Percentiles rank a stretch among this genome's conserved stretches.
Conservation (phyloP, 2,888 invertebrate species). For the Ectropis crepuscularia region DNA sequence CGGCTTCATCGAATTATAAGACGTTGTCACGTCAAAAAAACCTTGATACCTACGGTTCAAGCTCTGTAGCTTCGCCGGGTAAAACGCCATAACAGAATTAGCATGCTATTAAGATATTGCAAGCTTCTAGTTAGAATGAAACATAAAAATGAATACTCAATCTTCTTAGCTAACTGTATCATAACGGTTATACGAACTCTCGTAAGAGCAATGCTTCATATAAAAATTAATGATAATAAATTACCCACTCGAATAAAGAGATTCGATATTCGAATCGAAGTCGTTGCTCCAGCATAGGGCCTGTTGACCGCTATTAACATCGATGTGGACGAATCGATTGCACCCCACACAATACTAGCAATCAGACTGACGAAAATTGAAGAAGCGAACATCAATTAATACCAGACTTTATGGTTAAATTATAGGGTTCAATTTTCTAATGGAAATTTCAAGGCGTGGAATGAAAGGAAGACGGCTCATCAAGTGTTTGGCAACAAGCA, state of each 20-base stretch:
- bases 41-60: no score
- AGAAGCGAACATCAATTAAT: conserved; percentile 9
- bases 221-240: conserved; percentile 37
- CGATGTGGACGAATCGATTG: conserved; percentile 42
- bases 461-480: conserved; percentile 25
- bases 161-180: conserved; percentile 21
- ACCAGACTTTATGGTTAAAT: neutral
- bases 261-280: conserved; percentile 36
- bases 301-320: conserved; percentile 44
- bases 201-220: conserved; percentile 25
- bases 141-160: conserved; percentile 25
- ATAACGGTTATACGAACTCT: conserved; percentile 30
- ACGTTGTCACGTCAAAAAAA: no score
- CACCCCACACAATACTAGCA: conserved; percentile 59
- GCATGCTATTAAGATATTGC: conserved; percentile 5
- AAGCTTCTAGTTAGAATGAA: conserved; percentile 15
- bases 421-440: conserved; percentile 13
- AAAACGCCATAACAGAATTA: no score
- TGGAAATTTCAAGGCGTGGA: neutral
- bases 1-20: no score
- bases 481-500: conserved; percentile 37
- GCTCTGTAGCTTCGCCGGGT: no score
- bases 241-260: conserved; percentile 34
- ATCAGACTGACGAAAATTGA: conserved; percentile 51
- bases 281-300: conserved; percentile 39